Evolutionary conservation across 2,797 vertebrate genomes (phyloP).

Genomic region (Loriculus beryllinus): DNA sequence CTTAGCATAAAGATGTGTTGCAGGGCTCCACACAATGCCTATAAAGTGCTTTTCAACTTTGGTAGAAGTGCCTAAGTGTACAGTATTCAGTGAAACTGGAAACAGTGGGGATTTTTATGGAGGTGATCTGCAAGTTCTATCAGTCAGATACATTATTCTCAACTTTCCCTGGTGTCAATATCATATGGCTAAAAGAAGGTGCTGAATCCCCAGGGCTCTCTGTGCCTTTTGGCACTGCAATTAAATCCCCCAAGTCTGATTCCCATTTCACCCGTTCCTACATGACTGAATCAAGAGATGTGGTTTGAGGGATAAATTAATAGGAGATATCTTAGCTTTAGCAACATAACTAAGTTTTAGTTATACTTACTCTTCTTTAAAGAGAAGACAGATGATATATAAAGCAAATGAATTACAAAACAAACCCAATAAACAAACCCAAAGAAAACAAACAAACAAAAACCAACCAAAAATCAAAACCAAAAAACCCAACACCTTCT

Average conservation of each 20-base stretch:
- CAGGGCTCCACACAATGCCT: neutral
- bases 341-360: neutral
- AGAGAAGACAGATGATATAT: neutral
- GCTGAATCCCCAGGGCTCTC: neutral
- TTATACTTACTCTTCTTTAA: slow-evolving; percentile 16
- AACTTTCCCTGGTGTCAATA: slow-evolving; percentile 7
- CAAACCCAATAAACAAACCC: neutral
- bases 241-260: slow-evolving; percentile 29
- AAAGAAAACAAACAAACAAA: too few relatives aligned
- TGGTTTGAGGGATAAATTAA: neutral
- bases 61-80: neutral
- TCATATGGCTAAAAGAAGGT: neutral
- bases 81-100: neutral
- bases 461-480: neutral
- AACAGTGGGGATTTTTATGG: slow-evolving; percentile 4
- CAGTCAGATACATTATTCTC: neutral
- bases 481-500: too few relatives aligned
- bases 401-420: neutral
- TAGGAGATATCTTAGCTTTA: slow-evolving; percentile 2
- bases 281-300: slow-evolving; percentile 13
- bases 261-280: slow-evolving; percentile 38
- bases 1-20: slow-evolving; percentile 22
- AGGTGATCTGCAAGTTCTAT: neutral
- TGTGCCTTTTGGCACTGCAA: neutral
- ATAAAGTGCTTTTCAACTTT: slow-evolving; percentile 39